phyloP scores from a whole-genome alignment of 2,888 invertebrate species.

The Pandemis corylana region DNA sequence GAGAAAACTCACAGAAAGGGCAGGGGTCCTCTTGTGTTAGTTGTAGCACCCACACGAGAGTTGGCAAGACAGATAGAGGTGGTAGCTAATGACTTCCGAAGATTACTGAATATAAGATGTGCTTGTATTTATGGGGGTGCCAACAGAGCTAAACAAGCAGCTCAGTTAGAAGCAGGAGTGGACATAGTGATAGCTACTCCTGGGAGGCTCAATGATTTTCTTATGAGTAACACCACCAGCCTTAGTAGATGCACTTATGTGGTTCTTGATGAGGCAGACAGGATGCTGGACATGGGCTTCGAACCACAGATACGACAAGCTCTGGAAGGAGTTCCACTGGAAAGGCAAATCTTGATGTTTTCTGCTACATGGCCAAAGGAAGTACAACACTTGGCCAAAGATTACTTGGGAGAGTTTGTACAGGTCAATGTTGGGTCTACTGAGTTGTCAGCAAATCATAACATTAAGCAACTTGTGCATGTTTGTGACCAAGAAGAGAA shows the following conservation, averaged over 20 bases:
- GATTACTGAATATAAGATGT: slow-evolving; percentile 88
- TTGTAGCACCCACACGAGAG: slow-evolving; percentile 92
- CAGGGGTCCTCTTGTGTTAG: slow-evolving; percentile 92
- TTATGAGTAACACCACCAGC: slow-evolving; percentile 89
- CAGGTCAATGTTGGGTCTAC: slow-evolving; percentile 97
- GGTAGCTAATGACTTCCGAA: slow-evolving; percentile 91
- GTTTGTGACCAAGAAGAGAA: slow-evolving; percentile 93
- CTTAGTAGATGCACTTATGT: slow-evolving; percentile 91
- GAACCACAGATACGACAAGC: slow-evolving; percentile 98
- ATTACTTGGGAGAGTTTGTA: slow-evolving; percentile 94
- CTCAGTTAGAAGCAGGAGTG: slow-evolving; percentile 88
- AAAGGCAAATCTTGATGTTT: slow-evolving; percentile 98
- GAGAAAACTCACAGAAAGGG: slow-evolving; percentile 89
- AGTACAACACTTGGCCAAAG: slow-evolving; percentile 94
- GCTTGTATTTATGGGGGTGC: slow-evolving; percentile 96
- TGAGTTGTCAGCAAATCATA: slow-evolving; percentile 94
- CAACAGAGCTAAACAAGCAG: slow-evolving; percentile 87
- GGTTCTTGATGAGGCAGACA: slow-evolving; percentile 95
- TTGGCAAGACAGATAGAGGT: slow-evolving; percentile 91
- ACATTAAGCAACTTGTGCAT: slow-evolving; percentile 93
- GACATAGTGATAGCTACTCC: slow-evolving; percentile 96
- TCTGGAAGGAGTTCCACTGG: slow-evolving; percentile 94
- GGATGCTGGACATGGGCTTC: slow-evolving; percentile 99
- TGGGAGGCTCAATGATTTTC: slow-evolving; percentile 93
- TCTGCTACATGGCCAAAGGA: slow-evolving; percentile 99